phyloP scores from a whole-genome alignment of 2,888 invertebrate genomes.

The Pseudococcus longispinus region DNA sequence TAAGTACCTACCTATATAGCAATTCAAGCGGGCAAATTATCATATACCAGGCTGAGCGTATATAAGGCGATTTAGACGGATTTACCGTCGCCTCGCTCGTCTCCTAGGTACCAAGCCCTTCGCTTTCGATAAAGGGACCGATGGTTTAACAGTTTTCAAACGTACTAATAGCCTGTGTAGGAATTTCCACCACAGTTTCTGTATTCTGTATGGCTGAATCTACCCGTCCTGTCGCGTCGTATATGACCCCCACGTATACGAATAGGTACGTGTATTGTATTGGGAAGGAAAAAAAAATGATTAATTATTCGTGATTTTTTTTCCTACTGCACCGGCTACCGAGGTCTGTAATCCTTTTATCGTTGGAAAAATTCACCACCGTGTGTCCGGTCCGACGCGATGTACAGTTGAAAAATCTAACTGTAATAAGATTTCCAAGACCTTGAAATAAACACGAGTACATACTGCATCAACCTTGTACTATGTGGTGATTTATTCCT shows the following conservation, averaged over 20 bases:
- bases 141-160: constrained; percentile 11
- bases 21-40: constrained; percentile 8
- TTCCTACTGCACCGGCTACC: neutral
- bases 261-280: neutral
- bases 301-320: neutral
- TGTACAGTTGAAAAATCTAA: neutral
- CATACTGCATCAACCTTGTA: neutral
- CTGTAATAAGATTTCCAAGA: neutral
- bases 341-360: neutral
- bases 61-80: constrained; percentile 33
- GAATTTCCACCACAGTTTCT: neutral
- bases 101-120: neutral
- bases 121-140: neutral
- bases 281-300: neutral
- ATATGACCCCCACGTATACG: too few species aligned
- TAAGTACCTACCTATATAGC: constrained; percentile 4
- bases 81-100: neutral
- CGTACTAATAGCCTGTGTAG: neutral
- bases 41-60: constrained; percentile 13
- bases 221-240: neutral
- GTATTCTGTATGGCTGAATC: neutral
- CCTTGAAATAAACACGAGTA: constrained; percentile 28
- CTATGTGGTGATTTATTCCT: neutral
- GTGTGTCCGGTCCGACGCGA: neutral
- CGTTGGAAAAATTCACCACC: neutral